A percentile compares a stretch with the other conserved stretches of the same genome.
Evolutionary conservation across 2,113 vertebrate genomes (phyloP).

Genomic region (Salminus brasiliensis): DNA sequence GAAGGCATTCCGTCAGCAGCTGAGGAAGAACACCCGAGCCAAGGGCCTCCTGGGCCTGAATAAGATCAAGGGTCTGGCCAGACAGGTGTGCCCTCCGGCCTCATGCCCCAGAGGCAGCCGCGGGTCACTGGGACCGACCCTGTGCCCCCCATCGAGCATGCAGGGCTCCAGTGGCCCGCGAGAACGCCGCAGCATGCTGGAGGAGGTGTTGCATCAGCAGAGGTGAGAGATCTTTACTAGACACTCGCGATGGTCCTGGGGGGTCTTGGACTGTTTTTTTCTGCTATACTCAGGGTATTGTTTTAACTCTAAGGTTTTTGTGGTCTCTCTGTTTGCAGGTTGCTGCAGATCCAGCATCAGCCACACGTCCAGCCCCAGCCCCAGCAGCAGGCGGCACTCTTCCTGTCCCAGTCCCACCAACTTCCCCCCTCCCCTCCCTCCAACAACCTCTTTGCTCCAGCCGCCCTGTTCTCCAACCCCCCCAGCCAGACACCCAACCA

Average conservation of each 20-base stretch:
- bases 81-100: conserved; percentile 82
- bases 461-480: conserved; percentile 68
- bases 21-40: conserved; percentile 89
- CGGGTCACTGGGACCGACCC: conserved; percentile 77
- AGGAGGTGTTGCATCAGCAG: conserved; percentile 91
- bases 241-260: background rate
- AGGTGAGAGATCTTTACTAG: conserved; percentile 73
- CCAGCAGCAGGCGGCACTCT: conserved; percentile 72
- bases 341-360: conserved; percentile 92
- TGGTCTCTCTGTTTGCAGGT: conserved; percentile 72
- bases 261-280: background rate
- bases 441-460: conserved; percentile 62
- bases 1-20: conserved; percentile 94
- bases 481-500: conserved; percentile 62
- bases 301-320: background rate
- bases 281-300: background rate
- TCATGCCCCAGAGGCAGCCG: conserved; percentile 79
- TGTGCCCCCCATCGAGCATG: conserved; percentile 63
- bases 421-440: conserved; percentile 67
- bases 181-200: conserved; percentile 81
- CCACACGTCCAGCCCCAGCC: conserved; percentile 65
- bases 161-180: conserved; percentile 62
- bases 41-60: conserved; percentile 93
- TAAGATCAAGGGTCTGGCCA: conserved; percentile 92
- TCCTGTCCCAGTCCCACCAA: conserved; percentile 63